These are phyloP conservation scores for Alloplasta piceator DNA, from an alignment of 2,888 invertebrate genomes.

Conservation along the genomic window DNA sequence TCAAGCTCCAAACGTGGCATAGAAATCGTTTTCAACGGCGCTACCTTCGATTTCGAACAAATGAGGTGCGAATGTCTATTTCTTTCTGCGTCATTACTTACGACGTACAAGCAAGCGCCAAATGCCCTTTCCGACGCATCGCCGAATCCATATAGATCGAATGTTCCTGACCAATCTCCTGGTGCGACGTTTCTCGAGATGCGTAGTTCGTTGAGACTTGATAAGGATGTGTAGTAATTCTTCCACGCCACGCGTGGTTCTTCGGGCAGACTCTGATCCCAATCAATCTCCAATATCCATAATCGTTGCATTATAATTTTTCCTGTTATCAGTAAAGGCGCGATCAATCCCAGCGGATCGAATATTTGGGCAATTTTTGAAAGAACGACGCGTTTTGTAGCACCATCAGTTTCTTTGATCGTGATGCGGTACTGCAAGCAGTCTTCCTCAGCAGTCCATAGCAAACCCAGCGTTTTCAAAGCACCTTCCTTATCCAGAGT, in stretches of 20 bases:
- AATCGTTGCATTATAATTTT: conserved; percentile 48
- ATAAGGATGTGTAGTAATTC: conserved; percentile 34
- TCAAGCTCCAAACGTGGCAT: conserved; percentile 17
- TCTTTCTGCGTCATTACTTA: not conserved
- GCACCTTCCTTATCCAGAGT: conserved; percentile 41
- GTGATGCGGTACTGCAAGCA: conserved; percentile 39
- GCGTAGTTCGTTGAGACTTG: conserved; percentile 40
- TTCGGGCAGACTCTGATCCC: conserved; percentile 35
- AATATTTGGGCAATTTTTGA: conserved; percentile 50
- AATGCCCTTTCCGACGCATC: conserved; percentile 69
- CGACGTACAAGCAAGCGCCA: conserved; percentile 67
- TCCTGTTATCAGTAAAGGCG: conserved; percentile 42
- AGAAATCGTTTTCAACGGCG: conserved; percentile 20
- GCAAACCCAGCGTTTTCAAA: conserved; percentile 55
- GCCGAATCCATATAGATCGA: conserved; percentile 63
- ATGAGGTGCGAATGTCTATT: not conserved
- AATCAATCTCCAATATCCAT: conserved; percentile 26
- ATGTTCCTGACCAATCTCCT: not conserved
- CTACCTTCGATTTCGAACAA: conserved; percentile 35
- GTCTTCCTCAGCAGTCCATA: conserved; percentile 47
- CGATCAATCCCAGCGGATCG: conserved; percentile 48
- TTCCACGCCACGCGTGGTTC: conserved; percentile 15
- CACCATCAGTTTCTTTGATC: conserved; percentile 6
- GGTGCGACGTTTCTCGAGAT: conserved; percentile 53
- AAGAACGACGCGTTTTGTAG: conserved; percentile 42